phyloP scores from a whole-genome alignment of 53 echinoderm and acorn worm species.

The Temnopleurus reevesii region DNA sequence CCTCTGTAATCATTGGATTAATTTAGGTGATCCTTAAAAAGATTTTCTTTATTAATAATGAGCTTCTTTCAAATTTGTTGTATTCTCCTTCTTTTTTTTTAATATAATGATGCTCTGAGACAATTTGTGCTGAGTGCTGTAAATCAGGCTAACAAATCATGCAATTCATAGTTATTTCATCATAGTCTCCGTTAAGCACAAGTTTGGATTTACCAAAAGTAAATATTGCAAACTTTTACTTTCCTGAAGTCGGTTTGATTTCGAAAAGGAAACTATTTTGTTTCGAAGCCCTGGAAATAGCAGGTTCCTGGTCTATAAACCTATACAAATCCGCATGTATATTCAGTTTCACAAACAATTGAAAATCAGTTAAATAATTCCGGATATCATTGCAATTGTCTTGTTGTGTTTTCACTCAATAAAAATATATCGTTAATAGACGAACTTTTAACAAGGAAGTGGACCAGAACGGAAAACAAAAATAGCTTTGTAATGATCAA shows the following conservation, averaged over 20 bases:
- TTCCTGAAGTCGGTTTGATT: neutral
- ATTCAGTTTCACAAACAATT: neutral
- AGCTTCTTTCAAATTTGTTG: too few species aligned
- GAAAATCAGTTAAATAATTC: neutral
- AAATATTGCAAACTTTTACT: neutral
- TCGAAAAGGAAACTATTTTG: neutral
- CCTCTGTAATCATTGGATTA: too few species aligned
- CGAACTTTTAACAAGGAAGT: neutral
- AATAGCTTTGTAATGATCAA: neutral
- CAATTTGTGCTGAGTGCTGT: too few species aligned
- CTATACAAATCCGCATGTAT: too few species aligned
- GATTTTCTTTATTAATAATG: too few species aligned
- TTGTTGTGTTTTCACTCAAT: neutral
- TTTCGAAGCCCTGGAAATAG: slow-evolving; percentile 1
- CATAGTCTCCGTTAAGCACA: too few species aligned
- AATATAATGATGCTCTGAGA: too few species aligned
- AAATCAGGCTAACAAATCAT: too few species aligned
- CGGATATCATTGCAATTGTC: neutral
- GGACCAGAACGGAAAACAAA: neutral
- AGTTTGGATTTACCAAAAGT: neutral
- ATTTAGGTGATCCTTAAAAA: too few species aligned
- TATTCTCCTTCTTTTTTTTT: too few species aligned
- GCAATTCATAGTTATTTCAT: too few species aligned
- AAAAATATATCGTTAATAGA: neutral
- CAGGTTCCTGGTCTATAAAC: neutral